phyloP scores from a whole-genome alignment of 2,113 vertebrate genomes.

The Myotis lucifugus region DNA sequence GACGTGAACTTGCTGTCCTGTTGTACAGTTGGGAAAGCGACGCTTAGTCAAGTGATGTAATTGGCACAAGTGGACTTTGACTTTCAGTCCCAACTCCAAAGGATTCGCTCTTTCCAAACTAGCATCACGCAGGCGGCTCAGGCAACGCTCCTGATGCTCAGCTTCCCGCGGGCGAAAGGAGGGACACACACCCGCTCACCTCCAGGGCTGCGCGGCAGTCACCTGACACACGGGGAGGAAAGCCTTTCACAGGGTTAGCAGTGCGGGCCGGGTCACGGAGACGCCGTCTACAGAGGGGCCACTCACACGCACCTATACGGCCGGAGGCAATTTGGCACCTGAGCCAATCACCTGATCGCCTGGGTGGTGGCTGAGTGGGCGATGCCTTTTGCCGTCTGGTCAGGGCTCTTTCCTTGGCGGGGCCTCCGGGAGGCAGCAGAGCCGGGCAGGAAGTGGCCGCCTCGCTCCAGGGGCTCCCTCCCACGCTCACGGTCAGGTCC shows the following conservation, averaged over 20 bases:
- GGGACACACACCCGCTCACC: rapidly evolving
- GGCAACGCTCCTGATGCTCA: neutral
- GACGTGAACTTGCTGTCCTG: neutral
- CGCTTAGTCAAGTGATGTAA: neutral
- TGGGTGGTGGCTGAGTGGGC: neutral
- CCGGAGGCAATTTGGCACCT: neutral
- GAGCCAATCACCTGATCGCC: neutral
- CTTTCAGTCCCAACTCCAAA: neutral
- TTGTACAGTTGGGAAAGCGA: neutral
- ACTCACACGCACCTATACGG: neutral
- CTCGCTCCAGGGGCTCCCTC: neutral
- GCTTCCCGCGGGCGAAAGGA: neutral
- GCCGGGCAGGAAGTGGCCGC: neutral
- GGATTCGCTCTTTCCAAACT: neutral
- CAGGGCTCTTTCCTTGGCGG: neutral
- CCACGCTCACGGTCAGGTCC: neutral
- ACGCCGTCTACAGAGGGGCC: neutral
- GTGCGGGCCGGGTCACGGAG: rapidly evolving
- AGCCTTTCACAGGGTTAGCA: neutral
- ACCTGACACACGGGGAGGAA: neutral
- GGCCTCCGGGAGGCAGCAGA: neutral
- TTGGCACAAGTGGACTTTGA: neutral
- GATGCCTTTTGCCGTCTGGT: neutral
- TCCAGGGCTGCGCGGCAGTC: neutral
- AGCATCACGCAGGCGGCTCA: neutral